Conservation (phyloP, 2,797 vertebrate genomes). For the Liparis tanakae region DNA sequence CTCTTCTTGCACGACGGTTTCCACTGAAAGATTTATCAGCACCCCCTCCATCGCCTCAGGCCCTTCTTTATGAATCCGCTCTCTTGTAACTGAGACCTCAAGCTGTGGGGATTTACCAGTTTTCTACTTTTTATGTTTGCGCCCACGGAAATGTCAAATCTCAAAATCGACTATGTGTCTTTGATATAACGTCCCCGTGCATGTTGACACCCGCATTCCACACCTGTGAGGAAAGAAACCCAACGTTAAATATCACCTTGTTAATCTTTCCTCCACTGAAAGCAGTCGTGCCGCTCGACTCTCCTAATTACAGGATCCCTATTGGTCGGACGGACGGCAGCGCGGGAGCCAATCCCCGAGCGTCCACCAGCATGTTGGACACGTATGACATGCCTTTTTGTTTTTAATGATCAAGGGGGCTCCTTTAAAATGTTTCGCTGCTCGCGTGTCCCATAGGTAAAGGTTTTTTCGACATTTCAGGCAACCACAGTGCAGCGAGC, state of each 20-base stretch:
- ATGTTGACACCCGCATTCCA: slow-evolving; percentile 41
- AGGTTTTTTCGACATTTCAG: slow-evolving; percentile 47
- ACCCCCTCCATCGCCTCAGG: slow-evolving; percentile 5
- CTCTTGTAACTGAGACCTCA: slow-evolving; percentile 29
- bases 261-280: slow-evolving; percentile 41
- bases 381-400: slow-evolving; percentile 73
- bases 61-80: slow-evolving; percentile 18
- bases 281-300: slow-evolving; percentile 57
- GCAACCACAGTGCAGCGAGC: slow-evolving; percentile 29
- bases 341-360: slow-evolving; percentile 79
- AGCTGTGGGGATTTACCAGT: slow-evolving; percentile 23
- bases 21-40: slow-evolving; percentile 12
- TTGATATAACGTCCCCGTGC: neutral
- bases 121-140: slow-evolving; percentile 26
- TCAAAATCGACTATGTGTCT: slow-evolving; percentile 35
- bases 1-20: slow-evolving; percentile 13
- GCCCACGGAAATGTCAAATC: slow-evolving; percentile 39
- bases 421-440: slow-evolving; percentile 82
- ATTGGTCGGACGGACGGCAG: slow-evolving; percentile 70
- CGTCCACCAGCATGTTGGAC: slow-evolving; percentile 64
- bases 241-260: slow-evolving; percentile 50
- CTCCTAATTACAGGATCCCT: slow-evolving; percentile 76
- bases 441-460: slow-evolving; percentile 44
- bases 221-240: slow-evolving; percentile 38
- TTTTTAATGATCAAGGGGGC: slow-evolving; percentile 81